These are phyloP conservation scores for Pecten maximus DNA, from an alignment of 2,888 invertebrate species.

Conservation along the genomic window DNA sequence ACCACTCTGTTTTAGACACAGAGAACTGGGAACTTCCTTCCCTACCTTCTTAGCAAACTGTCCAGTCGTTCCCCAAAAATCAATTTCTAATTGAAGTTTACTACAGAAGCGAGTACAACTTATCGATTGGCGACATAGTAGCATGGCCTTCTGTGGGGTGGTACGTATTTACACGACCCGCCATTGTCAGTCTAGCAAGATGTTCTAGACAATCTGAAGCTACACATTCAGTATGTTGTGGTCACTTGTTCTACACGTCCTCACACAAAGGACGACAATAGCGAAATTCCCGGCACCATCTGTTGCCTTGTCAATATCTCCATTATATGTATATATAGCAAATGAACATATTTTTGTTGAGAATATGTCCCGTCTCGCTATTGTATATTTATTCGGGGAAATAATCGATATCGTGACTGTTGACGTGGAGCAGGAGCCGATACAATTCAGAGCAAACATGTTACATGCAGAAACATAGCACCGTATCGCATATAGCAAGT, in stretches of 20 bases:
- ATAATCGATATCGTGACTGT: neutral
- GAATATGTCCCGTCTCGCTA: slow-evolving; percentile 15
- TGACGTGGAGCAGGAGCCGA: neutral
- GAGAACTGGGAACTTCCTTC: neutral
- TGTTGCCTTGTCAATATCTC: neutral
- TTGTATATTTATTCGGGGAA: slow-evolving; percentile 15
- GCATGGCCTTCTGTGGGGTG: neutral
- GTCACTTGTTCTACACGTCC: neutral
- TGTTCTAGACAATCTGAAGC: neutral
- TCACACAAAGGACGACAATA: neutral
- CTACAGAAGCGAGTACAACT: slow-evolving; percentile 16
- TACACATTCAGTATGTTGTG: neutral
- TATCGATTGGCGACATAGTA: slow-evolving; percentile 6
- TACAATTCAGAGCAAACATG: slow-evolving; percentile 22
- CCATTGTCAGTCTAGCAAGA: slow-evolving; percentile 16
- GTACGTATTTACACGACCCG: slow-evolving; percentile 23
- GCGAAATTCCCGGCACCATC: neutral
- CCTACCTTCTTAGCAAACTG: neutral
- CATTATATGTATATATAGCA: neutral
- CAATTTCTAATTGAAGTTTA: slow-evolving; percentile 23
- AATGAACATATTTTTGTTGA: slow-evolving; percentile 20
- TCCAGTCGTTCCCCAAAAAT: slow-evolving; percentile 24
- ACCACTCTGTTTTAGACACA: neutral
- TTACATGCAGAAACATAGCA: neutral
- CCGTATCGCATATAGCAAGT: neutral